A percentile compares a stretch with the other conserved stretches of the same genome.
Conservation (phyloP, 37 sponge, comb jelly and placozoan species). For the Beroe forskalii region DNA sequence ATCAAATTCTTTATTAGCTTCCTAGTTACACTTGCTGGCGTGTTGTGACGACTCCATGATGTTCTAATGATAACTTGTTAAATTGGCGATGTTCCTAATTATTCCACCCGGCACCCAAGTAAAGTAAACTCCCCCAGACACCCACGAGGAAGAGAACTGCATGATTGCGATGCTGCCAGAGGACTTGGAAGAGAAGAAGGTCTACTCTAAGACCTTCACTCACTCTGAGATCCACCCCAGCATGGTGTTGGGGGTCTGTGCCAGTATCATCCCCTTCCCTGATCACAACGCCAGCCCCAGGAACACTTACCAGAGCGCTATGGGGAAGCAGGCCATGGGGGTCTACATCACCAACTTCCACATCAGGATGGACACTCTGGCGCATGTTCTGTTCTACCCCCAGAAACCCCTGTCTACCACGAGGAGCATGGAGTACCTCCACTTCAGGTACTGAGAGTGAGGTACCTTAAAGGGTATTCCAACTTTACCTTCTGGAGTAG, state of each 20-base stretch:
- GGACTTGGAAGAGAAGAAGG: constrained; percentile 77
- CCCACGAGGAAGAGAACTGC: constrained; percentile 97
- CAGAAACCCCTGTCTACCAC: constrained; percentile 99
- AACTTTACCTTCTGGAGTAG: no score
- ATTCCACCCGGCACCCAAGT: no score
- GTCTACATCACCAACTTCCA: constrained; percentile 99
- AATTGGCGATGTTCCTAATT: no score
- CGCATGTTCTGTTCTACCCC: constrained; percentile 98
- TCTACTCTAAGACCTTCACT: constrained; percentile 97
- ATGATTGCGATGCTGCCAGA: constrained; percentile 99
- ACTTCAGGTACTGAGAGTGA: constrained; percentile 76
- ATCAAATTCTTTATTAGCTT: no score
- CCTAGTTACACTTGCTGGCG: no score
- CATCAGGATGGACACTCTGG: constrained; percentile 99
- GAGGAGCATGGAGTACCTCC: constrained; percentile 98
- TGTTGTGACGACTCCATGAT: no score
- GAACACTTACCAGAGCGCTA: constrained; percentile 99
- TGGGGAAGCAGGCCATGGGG: constrained; percentile 99
- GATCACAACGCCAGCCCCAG: constrained; percentile 96
- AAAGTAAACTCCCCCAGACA: constrained; percentile 71
- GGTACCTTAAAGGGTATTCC: no score
- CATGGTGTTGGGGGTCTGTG: constrained; percentile 99
- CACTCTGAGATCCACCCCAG: constrained; percentile 99
- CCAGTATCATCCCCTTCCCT: constrained; percentile 97
- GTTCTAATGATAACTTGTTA: no score